Evolutionary conservation across 2,113 vertebrate species (phyloP), one percentile per base, ranked within the genome.

Genomic region (Danio rerio): DNA sequence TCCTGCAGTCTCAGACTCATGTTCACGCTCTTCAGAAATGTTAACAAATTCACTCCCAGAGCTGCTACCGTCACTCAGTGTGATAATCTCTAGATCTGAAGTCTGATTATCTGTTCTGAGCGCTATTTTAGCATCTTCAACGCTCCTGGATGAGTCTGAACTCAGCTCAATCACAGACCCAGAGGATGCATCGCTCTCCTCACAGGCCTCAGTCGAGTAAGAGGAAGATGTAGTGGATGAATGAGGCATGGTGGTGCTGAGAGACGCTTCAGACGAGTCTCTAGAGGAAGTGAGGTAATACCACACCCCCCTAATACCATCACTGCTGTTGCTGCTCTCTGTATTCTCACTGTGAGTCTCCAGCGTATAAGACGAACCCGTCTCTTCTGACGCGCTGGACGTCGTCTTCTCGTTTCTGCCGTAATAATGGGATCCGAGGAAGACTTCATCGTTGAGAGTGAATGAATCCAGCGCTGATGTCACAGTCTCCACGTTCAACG

Each of bases 271-370:
- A 0, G 84, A 75, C 3, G 84, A 82, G 52, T 83, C 87, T 7
- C 40, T 52, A 43, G 86, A 85, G 42, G 88, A 86, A 5, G 80
- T 61, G 49, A 88, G 75, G 76, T 87, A 83, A 80, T 87, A 88
- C 82, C 86, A 88, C 61, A 87, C 82, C 50, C 86, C 70, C 72
- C 87, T 85, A 45, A 87, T 88, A 31, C 84, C 86, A 16, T 80
- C 83, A 70, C 86, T 87, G 69, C 49, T 75, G 20, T 68, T 43
- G 55, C 71, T 83, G 18, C 80, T 73, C 15, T 13, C 61, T 4
- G n/a, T 42, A 63, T 50, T 65, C 21, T 63, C 78, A 18, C 78
- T 78, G 59, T 43, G 59, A 31, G 20, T 56, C 5, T 21, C 73
- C 18, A 75, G 16, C 0, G 20, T 6, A 49, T 11, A 43, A 47